These are phyloP conservation scores for Oryctes rhinoceros DNA, from an alignment of 1,140 invertebrate genomes.

Conservation along the genomic window DNA sequence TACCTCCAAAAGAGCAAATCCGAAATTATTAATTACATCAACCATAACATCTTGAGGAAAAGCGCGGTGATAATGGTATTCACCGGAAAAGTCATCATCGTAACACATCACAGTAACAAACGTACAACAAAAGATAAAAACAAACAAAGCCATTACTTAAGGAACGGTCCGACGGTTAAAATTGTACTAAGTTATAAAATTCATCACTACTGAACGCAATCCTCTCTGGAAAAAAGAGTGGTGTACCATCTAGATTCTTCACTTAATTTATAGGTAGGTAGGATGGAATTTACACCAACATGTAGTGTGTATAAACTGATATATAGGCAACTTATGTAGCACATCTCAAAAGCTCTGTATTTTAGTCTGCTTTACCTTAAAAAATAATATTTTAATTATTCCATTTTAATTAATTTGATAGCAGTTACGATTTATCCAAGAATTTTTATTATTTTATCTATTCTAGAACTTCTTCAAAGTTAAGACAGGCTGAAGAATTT, in stretches of 20 bases:
- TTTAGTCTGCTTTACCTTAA: too few relatives aligned
- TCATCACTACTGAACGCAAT: not conserved
- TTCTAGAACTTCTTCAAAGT: too few relatives aligned
- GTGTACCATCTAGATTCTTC: not conserved
- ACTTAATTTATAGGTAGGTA: slow-evolving; percentile 24
- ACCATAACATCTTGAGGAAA: slow-evolving; percentile 76
- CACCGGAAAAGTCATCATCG: slow-evolving; percentile 29
- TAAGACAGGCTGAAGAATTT: too few relatives aligned
- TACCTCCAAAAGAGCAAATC: slow-evolving; percentile 74
- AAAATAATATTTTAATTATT: too few relatives aligned
- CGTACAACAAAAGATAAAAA: not conserved
- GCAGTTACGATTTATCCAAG: too few relatives aligned
- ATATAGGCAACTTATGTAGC: slow-evolving; percentile 25
- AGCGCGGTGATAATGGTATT: slow-evolving; percentile 39
- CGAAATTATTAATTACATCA: slow-evolving; percentile 79
- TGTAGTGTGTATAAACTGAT: not conserved
- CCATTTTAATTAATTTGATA: too few relatives aligned
- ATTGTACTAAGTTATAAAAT: slow-evolving; percentile 30
- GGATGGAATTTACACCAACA: not conserved
- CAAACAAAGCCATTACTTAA: slow-evolving; percentile 24
- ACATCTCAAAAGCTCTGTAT: too few relatives aligned
- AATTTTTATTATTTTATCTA: too few relatives aligned
- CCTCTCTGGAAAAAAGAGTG: slow-evolving; percentile 26
- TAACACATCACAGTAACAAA: slow-evolving; percentile 22
- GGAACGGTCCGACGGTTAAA: not conserved